A percentile compares a stretch with the other conserved stretches of the same genome.
Evolutionary conservation across 2,113 vertebrate genomes (phyloP).

Genomic region (Sus scrofa): T2T-Sscrofa CM000824.6:41310001-41310500

Average conservation of each 20-base stretch:
- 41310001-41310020: too few relatives aligned
- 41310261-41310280: background rate
- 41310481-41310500: background rate
- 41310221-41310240: background rate
- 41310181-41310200: background rate
- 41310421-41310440: background rate
- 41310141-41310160: slow-evolving; percentile 26
- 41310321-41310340: background rate
- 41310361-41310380: background rate
- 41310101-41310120: too few relatives aligned
- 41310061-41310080: background rate
- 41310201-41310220: background rate
- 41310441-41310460: background rate
- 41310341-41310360: background rate
- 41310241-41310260: background rate
- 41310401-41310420: background rate
- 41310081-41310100: too few relatives aligned
- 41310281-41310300: background rate
- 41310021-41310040: too few relatives aligned
- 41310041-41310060: too few relatives aligned
- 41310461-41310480: background rate
- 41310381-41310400: background rate
- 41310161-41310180: background rate
- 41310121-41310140: background rate
- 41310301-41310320: background rate